phyloP scores from a whole-genome alignment of 2,113 vertebrate genomes.

The Orientallactaga bullata region DNA sequence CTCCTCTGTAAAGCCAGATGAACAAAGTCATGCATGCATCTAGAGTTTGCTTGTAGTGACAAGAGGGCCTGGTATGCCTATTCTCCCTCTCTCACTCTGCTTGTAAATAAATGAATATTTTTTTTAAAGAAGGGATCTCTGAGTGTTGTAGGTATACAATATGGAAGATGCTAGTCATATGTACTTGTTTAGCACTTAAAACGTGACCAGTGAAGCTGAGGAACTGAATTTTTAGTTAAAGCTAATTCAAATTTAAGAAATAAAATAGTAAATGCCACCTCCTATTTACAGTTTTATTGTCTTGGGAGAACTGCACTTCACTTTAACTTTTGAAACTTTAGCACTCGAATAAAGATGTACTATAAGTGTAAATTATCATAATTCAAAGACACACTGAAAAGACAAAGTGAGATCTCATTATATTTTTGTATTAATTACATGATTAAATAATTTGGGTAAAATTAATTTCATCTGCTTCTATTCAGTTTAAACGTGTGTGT shows the following conservation, averaged over 20 bases:
- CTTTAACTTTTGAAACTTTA: slow-evolving; percentile 33
- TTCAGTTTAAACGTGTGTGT: no score
- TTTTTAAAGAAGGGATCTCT: no score
- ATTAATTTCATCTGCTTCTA: not conserved
- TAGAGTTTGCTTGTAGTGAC: no score
- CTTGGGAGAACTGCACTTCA: slow-evolving; percentile 24
- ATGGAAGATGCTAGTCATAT: not conserved
- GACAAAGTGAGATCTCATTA: not conserved
- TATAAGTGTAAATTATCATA: slow-evolving; percentile 16
- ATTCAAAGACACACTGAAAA: slow-evolving; percentile 47
- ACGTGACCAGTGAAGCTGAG: not conserved
- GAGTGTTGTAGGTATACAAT: not conserved
- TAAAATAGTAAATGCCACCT: not conserved
- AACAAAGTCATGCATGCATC: no score
- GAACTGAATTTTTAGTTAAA: slow-evolving; percentile 37
- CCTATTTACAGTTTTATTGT: not conserved
- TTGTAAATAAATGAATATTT: no score
- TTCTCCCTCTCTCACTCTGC: no score
- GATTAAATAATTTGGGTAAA: slow-evolving; percentile 41
- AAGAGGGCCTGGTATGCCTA: no score
- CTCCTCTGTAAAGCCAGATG: no score
- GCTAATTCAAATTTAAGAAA: slow-evolving; percentile 39
- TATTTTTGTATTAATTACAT: slow-evolving; percentile 36
- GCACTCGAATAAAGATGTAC: not conserved
- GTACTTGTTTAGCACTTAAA: no score